Base-by-base conservation (phyloP, 2,888 invertebrate genomes). In the Archips crataeganus region DNA sequence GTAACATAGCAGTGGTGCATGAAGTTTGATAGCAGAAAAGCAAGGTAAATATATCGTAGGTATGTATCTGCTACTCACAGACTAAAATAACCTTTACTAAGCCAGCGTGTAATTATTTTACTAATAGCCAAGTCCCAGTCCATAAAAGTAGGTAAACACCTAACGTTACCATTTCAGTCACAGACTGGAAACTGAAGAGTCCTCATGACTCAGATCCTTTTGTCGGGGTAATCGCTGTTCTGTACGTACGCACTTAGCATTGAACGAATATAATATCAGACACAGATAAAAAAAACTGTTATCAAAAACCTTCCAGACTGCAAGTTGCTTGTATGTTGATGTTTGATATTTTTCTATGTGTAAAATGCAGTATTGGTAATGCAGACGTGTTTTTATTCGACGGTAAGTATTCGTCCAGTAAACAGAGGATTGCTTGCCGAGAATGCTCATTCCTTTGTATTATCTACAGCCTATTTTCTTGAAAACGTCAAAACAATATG, bases 181-280 rank as follows among this genome's bases (percentile, higher is more conserved):
- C 42, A 51, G 57, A 42, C 57, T 57, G 32, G 66, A 49, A 61
- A 36, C 49, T 49, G 61, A 69, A 69, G 61, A 51, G 69, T 42
- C 23, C 51, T 69, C 69, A 23, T 10, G 49, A 34, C 49, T 36
- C 60, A 23, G 61, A 51, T 23, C 32, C 61, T 69, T 69, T 69
- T 69, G 69, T 69, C 69, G 69, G 15, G 15, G 60, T 60, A 69
- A 69, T 69, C 61, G 61, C 49, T 69, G 61, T 9, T 36, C 39
- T 61, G 49, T 49, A 9, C 42, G 57, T 42, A 67, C 66, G 2
- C 69, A 61, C n/a, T 23, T 49, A 15, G 39, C 11, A 49, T n/a
- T 34, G 8, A n/a, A 45, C 3, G 10, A 60, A n/a, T 15, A 9
- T 15, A n/a, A n/a, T 6, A 45, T 34, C 32, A 15, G 47, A 34